Conservation (phyloP, 2,888 invertebrate genomes). For the Drosophila koepferae region DNA sequence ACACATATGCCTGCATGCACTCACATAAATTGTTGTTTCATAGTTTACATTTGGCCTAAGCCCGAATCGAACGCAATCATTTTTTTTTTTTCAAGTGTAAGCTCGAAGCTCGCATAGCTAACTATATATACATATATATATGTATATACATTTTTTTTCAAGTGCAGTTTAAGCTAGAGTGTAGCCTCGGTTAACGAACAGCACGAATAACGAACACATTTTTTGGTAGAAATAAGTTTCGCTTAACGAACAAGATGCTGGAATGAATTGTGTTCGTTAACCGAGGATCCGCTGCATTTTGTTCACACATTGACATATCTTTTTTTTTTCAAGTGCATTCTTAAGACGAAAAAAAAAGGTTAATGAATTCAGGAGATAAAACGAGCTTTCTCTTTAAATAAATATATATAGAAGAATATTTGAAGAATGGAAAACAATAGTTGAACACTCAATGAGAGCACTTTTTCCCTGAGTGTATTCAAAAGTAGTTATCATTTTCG, state of each 20-base stretch:
- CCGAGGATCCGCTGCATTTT: too few relatives aligned
- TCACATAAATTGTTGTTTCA: slow-evolving; percentile 17
- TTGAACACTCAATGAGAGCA: too few relatives aligned
- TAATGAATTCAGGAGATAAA: neutral
- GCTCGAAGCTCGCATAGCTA: neutral
- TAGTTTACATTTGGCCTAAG: slow-evolving; percentile 2
- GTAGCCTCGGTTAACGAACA: too few relatives aligned
- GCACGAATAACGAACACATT: too few relatives aligned
- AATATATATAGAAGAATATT: too few relatives aligned
- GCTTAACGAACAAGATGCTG: too few relatives aligned
- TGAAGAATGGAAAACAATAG: neutral
- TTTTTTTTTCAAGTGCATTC: neutral
- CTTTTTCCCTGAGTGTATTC: neutral
- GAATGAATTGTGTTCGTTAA: too few relatives aligned
- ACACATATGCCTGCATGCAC: slow-evolving; percentile 4
- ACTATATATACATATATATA: too few relatives aligned
- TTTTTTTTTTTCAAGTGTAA: neutral
- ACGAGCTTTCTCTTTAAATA: neutral
- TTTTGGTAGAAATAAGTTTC: too few relatives aligned
- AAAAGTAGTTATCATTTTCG: neutral
- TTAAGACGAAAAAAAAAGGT: neutral
- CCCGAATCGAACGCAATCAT: slow-evolving; percentile 9
- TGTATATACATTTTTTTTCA: too few relatives aligned
- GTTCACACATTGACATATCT: too few relatives aligned
- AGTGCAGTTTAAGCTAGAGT: too few relatives aligned